phyloP scores from a whole-genome alignment of 2,888 invertebrate species.

The Alviniconcha strummeri region DNA sequence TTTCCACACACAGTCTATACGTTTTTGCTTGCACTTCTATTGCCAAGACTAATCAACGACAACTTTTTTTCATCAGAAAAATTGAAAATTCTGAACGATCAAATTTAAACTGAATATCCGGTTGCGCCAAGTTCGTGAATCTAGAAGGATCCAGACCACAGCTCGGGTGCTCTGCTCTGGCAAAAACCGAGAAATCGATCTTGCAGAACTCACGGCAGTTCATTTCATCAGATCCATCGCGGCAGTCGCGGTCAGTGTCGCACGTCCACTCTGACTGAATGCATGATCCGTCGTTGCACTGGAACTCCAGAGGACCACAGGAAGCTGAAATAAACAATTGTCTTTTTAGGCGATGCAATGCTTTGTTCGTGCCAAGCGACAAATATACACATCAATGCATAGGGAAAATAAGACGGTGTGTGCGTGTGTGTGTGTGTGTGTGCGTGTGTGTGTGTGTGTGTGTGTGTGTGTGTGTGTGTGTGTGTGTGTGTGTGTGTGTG shows the following conservation, averaged over 20 bases:
- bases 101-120: too few relatives aligned
- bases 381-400: background rate
- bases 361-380: background rate
- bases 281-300: constrained; percentile 36
- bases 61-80: too few relatives aligned
- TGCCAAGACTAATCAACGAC: too few relatives aligned
- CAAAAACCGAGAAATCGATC: too few relatives aligned
- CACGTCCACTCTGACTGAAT: constrained; percentile 38
- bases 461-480: too few relatives aligned
- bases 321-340: background rate
- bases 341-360: background rate
- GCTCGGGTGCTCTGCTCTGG: too few relatives aligned
- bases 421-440: background rate
- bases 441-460: background rate
- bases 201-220: constrained; percentile 36
- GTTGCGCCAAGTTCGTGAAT: too few relatives aligned
- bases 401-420: background rate
- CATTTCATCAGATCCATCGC: constrained; percentile 37
- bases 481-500: too few relatives aligned
- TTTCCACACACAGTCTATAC: too few relatives aligned
- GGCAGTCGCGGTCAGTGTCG: constrained; percentile 38
- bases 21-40: too few relatives aligned
- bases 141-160: too few relatives aligned
- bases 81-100: too few relatives aligned
- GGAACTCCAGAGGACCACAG: constrained; percentile 35